phyloP scores from a whole-genome alignment of 35 echinoderm and acorn worm species.

The Diadema setosum region DNA sequence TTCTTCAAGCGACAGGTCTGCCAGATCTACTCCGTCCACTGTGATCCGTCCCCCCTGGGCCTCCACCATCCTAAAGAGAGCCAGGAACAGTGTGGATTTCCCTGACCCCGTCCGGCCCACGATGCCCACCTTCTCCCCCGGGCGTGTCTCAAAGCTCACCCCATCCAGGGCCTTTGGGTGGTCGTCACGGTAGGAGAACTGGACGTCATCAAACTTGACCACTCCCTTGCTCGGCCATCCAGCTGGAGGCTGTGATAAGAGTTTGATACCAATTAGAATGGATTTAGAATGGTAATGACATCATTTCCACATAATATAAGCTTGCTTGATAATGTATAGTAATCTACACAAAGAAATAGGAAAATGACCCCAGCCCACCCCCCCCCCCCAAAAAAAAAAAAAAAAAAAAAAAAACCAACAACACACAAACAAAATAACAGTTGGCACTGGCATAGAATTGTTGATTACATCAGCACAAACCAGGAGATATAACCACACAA shows the following conservation, averaged over 20 bases:
- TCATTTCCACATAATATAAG: too few relatives aligned
- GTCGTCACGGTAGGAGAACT: constrained; percentile 70
- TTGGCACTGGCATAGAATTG: too few relatives aligned
- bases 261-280: too few relatives aligned
- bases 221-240: constrained; percentile 66
- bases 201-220: constrained; percentile 60
- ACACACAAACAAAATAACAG: too few relatives aligned
- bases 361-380: too few relatives aligned
- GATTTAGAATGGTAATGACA: too few relatives aligned
- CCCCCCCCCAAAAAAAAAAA: too few relatives aligned
- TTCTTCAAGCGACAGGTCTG: constrained; percentile 72
- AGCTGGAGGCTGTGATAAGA: constrained; percentile 44
- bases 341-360: too few relatives aligned
- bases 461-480: too few relatives aligned
- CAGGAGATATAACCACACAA: too few relatives aligned
- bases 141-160: constrained; percentile 65
- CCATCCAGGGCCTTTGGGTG: constrained; percentile 91
- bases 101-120: constrained; percentile 94
- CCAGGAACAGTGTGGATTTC: constrained; percentile 87
- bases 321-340: too few relatives aligned
- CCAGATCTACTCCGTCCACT: constrained; percentile 76
- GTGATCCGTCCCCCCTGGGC: constrained; percentile 64
- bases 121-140: constrained; percentile 92
- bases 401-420: too few relatives aligned
- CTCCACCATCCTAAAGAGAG: constrained; percentile 88